These are phyloP conservation scores for Astreopora myriophthalma DNA, from an alignment of 64 coral and sea anemone genomes.

Conservation along the genomic window DNA sequence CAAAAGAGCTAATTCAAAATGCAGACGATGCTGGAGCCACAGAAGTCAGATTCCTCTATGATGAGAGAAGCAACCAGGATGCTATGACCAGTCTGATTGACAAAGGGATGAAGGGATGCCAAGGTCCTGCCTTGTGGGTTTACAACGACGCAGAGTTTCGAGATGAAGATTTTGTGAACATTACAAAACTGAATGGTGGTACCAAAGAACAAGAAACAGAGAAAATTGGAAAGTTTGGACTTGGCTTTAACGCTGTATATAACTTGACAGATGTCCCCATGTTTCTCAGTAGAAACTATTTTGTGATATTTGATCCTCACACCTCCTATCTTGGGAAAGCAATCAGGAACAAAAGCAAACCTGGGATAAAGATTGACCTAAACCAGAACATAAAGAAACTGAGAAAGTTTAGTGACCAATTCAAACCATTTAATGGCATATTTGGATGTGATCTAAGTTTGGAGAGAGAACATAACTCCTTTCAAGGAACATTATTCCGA, in stretches of 20 bases:
- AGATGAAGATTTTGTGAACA: slow-evolving; percentile 81
- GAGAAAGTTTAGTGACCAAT: slow-evolving; percentile 47
- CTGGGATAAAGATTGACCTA: slow-evolving; percentile 54
- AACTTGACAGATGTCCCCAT: slow-evolving; percentile 86
- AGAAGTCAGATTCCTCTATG: slow-evolving; percentile 72
- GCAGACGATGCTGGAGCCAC: slow-evolving; percentile 86
- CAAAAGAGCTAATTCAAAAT: slow-evolving; percentile 90
- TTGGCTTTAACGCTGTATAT: slow-evolving; percentile 90
- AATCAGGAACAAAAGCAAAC: slow-evolving; percentile 63
- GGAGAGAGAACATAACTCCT: slow-evolving; percentile 20
- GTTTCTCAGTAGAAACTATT: slow-evolving; percentile 73
- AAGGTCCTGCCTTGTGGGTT: slow-evolving; percentile 83
- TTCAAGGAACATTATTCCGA: slow-evolving; percentile 76
- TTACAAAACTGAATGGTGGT: slow-evolving; percentile 73
- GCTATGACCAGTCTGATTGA: slow-evolving; percentile 58
- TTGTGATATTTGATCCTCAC: slow-evolving; percentile 84
- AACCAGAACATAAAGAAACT: slow-evolving; percentile 35
- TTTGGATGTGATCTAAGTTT: slow-evolving; percentile 40
- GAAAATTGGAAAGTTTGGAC: slow-evolving; percentile 87
- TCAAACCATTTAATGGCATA: slow-evolving; percentile 81
- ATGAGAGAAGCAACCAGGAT: slow-evolving; percentile 76
- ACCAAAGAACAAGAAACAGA: slow-evolving; percentile 74
- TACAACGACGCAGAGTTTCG: slow-evolving; percentile 79
- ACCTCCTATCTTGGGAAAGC: slow-evolving; percentile 62
- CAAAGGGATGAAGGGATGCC: slow-evolving; percentile 75